These are phyloP conservation scores for Nysson spinosus DNA, from an alignment of 2,888 invertebrate species.

Conservation along the genomic window DNA sequence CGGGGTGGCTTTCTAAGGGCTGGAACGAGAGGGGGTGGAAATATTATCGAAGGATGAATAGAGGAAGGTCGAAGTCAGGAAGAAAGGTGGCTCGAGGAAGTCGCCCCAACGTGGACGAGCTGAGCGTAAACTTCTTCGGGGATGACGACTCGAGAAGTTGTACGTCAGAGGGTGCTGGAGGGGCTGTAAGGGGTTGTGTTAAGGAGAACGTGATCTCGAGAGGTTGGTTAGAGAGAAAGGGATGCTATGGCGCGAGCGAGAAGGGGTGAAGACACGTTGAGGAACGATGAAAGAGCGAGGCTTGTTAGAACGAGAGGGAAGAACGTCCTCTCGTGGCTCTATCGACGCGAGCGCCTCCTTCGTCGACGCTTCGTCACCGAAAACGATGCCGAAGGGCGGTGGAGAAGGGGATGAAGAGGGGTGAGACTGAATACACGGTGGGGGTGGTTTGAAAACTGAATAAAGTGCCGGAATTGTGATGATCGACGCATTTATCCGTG, in stretches of 20 bases:
- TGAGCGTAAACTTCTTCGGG: conserved; percentile 38
- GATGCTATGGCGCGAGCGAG: conserved; percentile 16
- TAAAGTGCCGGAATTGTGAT: too few species aligned
- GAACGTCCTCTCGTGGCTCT: conserved; percentile 74
- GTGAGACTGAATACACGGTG: conserved; percentile 5
- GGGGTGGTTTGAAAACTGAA: conserved; percentile 7
- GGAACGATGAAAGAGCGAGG: conserved; percentile 37
- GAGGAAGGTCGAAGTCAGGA: not conserved
- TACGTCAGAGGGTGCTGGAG: conserved; percentile 7
- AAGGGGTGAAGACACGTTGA: conserved; percentile 23
- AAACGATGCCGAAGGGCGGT: conserved; percentile 45
- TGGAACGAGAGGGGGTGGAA: too few species aligned
- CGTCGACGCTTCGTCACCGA: conserved; percentile 59
- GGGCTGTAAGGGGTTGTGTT: too few species aligned
- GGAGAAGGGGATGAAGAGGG: conserved; percentile 17
- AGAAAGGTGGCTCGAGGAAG: not conserved
- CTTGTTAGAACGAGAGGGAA: too few species aligned
- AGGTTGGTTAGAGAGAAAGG: conserved; percentile 19
- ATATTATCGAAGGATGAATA: not conserved
- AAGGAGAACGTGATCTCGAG: conserved; percentile 18
- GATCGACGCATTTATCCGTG: too few species aligned
- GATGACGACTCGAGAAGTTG: conserved; percentile 11
- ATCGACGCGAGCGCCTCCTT: conserved; percentile 77
- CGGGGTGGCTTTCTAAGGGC: too few species aligned
- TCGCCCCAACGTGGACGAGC: conserved; percentile 24